Evolutionary conservation across 2,113 vertebrate genomes (phyloP).

Genomic region (Octodon degus): DNA sequence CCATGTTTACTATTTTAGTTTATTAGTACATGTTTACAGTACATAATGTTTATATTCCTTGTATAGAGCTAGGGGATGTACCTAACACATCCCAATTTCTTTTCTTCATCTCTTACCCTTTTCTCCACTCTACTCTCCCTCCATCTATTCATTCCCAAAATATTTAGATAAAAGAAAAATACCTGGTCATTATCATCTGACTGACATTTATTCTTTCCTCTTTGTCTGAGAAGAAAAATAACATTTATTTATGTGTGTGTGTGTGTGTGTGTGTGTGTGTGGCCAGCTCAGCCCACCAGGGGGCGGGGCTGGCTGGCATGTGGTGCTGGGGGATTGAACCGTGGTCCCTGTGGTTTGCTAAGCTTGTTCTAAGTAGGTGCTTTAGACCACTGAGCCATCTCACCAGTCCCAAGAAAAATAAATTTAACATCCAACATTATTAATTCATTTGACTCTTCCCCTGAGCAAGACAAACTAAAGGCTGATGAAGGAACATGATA

Average conservation of each 20-base stretch:
- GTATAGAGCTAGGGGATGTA: neutral
- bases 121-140: neutral
- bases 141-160: neutral
- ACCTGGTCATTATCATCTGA: conserved; percentile 33
- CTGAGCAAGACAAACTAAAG: neutral
- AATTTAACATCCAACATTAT: neutral
- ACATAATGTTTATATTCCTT: neutral
- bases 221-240: conserved; percentile 6
- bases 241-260: no score
- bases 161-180: neutral
- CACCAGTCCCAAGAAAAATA: conserved; percentile 36
- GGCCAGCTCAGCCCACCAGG: no score
- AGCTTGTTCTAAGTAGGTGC: no score
- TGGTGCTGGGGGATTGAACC: no score
- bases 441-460: neutral
- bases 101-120: neutral
- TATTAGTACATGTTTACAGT: neutral
- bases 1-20: neutral
- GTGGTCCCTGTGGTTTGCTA: no score
- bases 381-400: no score
- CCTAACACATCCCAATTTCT: neutral
- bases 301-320: no score
- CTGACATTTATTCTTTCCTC: neutral
- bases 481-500: neutral
- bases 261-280: no score